Conservation (phyloP, 1,140 invertebrate genomes). For the Penaeus indicus region DNA sequence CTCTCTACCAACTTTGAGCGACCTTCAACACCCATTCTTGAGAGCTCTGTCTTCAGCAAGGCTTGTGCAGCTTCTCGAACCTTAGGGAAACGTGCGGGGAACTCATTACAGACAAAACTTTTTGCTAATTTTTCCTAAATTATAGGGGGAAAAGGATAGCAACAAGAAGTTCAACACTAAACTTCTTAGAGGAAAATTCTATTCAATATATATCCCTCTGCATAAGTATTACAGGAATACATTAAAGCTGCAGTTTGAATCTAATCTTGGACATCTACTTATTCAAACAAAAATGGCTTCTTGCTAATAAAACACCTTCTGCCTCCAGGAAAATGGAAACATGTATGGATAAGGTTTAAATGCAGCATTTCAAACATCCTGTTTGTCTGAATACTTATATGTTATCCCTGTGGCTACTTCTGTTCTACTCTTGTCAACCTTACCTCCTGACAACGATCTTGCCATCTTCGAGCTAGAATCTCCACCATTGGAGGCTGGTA, state of each 20-base stretch:
- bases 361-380: too few relatives aligned
- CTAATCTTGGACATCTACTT: neutral
- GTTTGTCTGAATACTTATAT: too few relatives aligned
- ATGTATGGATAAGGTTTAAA: too few relatives aligned
- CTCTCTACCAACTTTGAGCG: slow-evolving; percentile 92
- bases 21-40: slow-evolving; percentile 90
- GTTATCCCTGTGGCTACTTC: too few relatives aligned
- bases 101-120: neutral
- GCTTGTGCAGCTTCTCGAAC: slow-evolving; percentile 96
- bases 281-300: too few relatives aligned
- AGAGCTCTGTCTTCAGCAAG: slow-evolving; percentile 91
- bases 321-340: too few relatives aligned
- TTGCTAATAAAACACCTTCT: too few relatives aligned
- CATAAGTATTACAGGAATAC: neutral
- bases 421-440: neutral
- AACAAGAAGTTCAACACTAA: too few relatives aligned
- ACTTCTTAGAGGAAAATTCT: too few relatives aligned
- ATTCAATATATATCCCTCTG: neutral
- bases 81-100: slow-evolving; percentile 69
- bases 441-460: slow-evolving; percentile 97
- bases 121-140: too few relatives aligned
- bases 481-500: slow-evolving; percentile 96
- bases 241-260: neutral
- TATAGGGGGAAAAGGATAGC: too few relatives aligned
- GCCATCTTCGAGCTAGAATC: slow-evolving; percentile 97